These are phyloP conservation scores for Brachionichthys hirsutus DNA, from an alignment of 2,113 vertebrate genomes.

Conservation along the genomic window DNA sequence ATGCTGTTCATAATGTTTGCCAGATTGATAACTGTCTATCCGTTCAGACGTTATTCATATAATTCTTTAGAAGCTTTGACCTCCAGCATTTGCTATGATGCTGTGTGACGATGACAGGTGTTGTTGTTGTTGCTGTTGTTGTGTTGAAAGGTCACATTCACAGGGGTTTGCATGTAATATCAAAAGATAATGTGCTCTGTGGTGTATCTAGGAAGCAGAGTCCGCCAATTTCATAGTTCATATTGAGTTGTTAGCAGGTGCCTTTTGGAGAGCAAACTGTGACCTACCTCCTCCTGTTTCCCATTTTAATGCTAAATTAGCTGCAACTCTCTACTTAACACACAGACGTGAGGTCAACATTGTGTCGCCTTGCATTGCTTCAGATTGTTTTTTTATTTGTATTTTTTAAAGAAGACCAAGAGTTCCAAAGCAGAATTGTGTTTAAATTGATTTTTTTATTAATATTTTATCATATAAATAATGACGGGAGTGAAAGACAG, in stretches of 20 bases:
- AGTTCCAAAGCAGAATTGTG: constrained; percentile 5
- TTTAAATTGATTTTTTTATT: constrained; percentile 12
- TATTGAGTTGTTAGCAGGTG: too few relatives aligned
- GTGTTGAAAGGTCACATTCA: not conserved
- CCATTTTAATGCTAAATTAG: too few relatives aligned
- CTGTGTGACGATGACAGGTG: not conserved
- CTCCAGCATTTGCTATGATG: not conserved
- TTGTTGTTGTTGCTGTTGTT: not conserved
- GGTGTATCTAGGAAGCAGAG: too few relatives aligned
- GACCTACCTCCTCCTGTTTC: too few relatives aligned
- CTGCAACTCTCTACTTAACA: not conserved
- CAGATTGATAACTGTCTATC: constrained; percentile 31
- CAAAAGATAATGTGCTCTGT: too few relatives aligned
- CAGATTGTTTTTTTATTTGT: not conserved
- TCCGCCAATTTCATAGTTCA: too few relatives aligned
- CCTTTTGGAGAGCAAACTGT: too few relatives aligned
- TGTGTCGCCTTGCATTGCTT: too few relatives aligned
- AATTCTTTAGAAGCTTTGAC: constrained; percentile 15
- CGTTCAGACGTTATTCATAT: constrained; percentile 13
- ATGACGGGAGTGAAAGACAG: constrained; percentile 15
- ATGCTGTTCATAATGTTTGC: constrained; percentile 29
- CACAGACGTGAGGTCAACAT: not conserved
- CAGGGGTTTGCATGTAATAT: too few relatives aligned
- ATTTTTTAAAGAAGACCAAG: constrained; percentile 17
- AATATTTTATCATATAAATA: constrained; percentile 13